Conservation (phyloP, 2,113 vertebrate species). For the Neoarius graeffei region DNA sequence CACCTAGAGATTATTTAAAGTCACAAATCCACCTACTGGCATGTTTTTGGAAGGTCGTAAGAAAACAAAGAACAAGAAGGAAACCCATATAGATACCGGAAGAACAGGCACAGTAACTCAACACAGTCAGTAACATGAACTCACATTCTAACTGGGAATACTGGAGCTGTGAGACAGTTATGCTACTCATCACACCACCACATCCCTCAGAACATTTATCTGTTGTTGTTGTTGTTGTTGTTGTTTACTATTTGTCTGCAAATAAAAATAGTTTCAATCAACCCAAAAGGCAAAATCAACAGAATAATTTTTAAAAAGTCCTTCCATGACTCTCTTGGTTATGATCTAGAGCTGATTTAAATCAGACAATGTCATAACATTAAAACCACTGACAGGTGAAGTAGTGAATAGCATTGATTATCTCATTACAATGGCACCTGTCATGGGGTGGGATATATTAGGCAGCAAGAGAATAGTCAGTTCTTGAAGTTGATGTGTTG, state of each 20-base stretch:
- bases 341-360: not conserved
- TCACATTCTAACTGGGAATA: not conserved
- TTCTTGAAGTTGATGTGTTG: too few species aligned
- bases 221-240: too few species aligned
- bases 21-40: not conserved
- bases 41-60: not conserved
- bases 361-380: not conserved
- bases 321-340: not conserved
- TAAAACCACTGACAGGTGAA: too few species aligned
- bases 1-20: not conserved
- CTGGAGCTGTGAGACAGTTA: not conserved
- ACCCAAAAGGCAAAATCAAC: not conserved
- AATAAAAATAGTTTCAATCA: not conserved
- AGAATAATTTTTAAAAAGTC: not conserved
- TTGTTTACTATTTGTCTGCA: not conserved
- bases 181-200: not conserved
- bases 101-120: not conserved
- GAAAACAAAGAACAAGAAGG: not conserved
- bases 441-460: too few species aligned
- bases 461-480: too few species aligned
- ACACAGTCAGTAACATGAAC: not conserved
- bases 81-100: not conserved
- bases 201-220: not conserved
- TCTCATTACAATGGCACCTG: too few species aligned
- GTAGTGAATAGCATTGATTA: too few species aligned